Base-by-base conservation (phyloP, 2,113 vertebrate genomes). In the Chroicocephalus ridibundus region DNA sequence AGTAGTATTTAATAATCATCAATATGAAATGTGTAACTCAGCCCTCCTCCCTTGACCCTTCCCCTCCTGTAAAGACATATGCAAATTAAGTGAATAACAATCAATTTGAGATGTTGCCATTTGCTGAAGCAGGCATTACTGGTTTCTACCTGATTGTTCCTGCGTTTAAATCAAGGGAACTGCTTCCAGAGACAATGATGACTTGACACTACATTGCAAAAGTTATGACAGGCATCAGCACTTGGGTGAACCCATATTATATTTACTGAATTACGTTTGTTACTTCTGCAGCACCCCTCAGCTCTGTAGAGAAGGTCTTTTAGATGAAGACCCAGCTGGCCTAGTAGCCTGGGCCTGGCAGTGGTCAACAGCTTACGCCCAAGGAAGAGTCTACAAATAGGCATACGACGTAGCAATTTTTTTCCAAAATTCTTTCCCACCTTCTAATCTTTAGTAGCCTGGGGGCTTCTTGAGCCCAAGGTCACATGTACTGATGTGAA, bases 41-140 rank as follows among this genome's bases (percentile, higher is more conserved):
- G 64, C 69, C 80, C 52, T 88, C 69, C 55, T 78, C 69, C 65
- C 47, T 29, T 86, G 83, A 96, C 89, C 91, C 91, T 95, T 97
- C 83, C 80, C 86, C 83, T 86, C 69, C 9, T 55, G 76, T 77
- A 94, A 95, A 95, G 91, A 94, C 83, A 94, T 64, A 93, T 96
- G 91, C 89, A 95, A 95, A 96, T 89, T 29, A 75, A 91, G 86
- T 64, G 89, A 95, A 75, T 77, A 91, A 92, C 62, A 82, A 93
- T 82, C 83, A 91, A 81, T 95, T 70, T 65, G 90, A 86, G 61
- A 80, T 21, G 58, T 32, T 82, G 64, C 68, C 76, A 68, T 81
- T 81, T 91, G 93, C 91, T 97, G 95, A 95, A 95, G 80, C 75
- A 88, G 83, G 90, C 83, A 87, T 84, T 96, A 87, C 95, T 78